phyloP scores from a whole-genome alignment of 2,797 vertebrate species.

The Streptopelia turtur region DNA sequence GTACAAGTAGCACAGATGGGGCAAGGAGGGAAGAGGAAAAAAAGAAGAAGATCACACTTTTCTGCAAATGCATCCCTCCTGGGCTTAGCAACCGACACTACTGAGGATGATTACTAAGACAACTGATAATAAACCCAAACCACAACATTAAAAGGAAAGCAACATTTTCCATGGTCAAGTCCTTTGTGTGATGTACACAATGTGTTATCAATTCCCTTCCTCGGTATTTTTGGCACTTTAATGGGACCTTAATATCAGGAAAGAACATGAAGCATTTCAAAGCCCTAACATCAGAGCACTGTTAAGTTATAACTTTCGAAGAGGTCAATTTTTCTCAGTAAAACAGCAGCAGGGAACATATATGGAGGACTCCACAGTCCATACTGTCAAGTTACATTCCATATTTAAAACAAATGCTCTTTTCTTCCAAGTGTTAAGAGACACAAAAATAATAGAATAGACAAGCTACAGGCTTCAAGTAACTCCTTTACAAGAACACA shows the following conservation, averaged over 20 bases:
- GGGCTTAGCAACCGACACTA: background rate
- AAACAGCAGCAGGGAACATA: background rate
- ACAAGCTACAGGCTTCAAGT: background rate
- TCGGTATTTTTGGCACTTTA: background rate
- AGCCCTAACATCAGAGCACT: background rate
- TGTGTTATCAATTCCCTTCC: background rate
- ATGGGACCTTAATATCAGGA: background rate
- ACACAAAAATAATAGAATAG: background rate
- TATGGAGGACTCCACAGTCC: background rate
- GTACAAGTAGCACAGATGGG: fast-evolving
- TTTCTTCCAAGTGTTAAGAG: background rate
- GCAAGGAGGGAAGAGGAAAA: fast-evolving
- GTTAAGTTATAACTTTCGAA: background rate
- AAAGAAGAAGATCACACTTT: background rate
- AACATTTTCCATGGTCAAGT: background rate
- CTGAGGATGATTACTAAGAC: background rate
- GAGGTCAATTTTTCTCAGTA: background rate
- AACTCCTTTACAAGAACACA: background rate
- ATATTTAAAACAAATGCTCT: background rate
- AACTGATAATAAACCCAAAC: background rate
- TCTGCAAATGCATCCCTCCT: background rate
- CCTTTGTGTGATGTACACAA: background rate
- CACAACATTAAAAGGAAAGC: background rate
- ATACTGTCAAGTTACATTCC: background rate
- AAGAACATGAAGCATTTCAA: background rate